A percentile compares a stretch with the other conserved stretches of the same genome.
Evolutionary conservation across 1,140 invertebrate genomes (phyloP).

Genomic region (Rhopalosiphum maidis): DNA sequence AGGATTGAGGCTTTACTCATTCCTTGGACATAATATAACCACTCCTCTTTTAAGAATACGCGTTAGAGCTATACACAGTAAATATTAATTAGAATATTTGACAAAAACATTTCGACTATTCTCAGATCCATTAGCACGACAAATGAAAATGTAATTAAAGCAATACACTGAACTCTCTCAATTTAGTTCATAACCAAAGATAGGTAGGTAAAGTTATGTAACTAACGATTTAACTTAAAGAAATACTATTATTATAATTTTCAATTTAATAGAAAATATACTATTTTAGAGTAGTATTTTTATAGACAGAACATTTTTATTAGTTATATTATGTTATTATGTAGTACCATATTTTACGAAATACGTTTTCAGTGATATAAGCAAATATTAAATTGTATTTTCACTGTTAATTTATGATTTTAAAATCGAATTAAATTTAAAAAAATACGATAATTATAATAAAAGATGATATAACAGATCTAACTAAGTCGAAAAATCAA

Average conservation of each 20-base stretch:
- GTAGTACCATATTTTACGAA: neutral
- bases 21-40: constrained; percentile 27
- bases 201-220: neutral
- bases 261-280: neutral
- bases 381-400: neutral
- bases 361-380: too few species aligned
- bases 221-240: neutral
- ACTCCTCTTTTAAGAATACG: constrained; percentile 1
- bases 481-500: neutral
- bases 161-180: neutral
- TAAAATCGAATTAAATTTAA: neutral
- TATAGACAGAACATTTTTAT: neutral
- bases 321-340: neutral
- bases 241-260: neutral
- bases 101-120: constrained; percentile 11
- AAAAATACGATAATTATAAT: neutral
- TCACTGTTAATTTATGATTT: neutral
- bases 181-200: neutral
- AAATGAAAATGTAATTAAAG: constrained; percentile 1
- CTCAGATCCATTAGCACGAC: neutral
- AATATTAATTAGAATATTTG: constrained; percentile 43
- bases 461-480: neutral
- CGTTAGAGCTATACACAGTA: neutral
- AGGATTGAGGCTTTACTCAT: constrained; percentile 27
- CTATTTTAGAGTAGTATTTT: neutral